A percentile compares a stretch with the other conserved stretches of the same genome.
phyloP scores from a whole-genome alignment of 2,888 invertebrate genomes.

The Rhamphomyia laevipes region DNA sequence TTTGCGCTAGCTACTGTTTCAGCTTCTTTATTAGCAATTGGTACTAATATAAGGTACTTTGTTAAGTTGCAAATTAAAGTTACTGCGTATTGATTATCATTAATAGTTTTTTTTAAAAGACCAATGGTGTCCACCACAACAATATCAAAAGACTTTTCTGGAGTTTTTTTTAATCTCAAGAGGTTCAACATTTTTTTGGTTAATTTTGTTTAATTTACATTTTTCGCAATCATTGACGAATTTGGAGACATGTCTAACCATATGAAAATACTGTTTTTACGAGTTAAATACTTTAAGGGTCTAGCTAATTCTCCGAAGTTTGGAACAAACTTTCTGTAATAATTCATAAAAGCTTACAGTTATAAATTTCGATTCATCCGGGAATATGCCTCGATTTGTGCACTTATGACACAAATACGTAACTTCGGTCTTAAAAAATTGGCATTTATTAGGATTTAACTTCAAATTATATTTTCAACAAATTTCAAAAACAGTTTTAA shows the following conservation, averaged over 20 bases:
- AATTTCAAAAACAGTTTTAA: no score
- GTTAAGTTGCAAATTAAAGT: constrained; percentile 9
- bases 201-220: no score
- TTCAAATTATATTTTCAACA: no score
- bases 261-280: constrained; percentile 3
- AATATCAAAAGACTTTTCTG: constrained; percentile 6
- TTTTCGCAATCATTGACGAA: background rate
- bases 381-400: background rate
- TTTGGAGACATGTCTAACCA: background rate
- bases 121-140: constrained; percentile 8
- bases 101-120: constrained; percentile 3
- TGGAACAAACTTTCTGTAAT: constrained; percentile 9
- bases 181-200: background rate
- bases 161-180: constrained; percentile 3
- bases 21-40: constrained; percentile 2
- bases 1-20: constrained; percentile 1
- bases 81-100: constrained; percentile 7
- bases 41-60: constrained; percentile 5
- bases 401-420: background rate
- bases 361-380: constrained; percentile 2
- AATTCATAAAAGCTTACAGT: constrained; percentile 6
- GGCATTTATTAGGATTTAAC: no score
- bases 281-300: constrained; percentile 3
- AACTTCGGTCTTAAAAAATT: background rate
- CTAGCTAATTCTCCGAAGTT: constrained; percentile 5